Base-by-base conservation (phyloP, 64 coral and sea anemone genomes). In the Actinia equina region DNA sequence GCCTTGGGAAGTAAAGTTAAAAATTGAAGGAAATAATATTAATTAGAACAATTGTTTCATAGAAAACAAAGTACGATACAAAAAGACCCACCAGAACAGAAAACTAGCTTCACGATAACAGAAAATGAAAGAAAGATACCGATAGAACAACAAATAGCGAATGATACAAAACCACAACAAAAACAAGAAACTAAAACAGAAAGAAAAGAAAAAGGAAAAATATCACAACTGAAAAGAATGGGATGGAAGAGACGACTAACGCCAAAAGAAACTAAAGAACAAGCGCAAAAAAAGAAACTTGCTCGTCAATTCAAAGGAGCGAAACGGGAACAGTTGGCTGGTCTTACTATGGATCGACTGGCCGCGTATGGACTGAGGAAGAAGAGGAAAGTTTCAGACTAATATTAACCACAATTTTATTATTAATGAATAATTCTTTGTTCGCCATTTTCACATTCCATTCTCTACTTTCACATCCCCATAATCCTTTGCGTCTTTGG, bases 291-390 rank as follows among this genome's bases (percentile, higher is more conserved):
- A 25, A 82, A 59, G 37, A 44, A 69, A 76, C 30, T 92, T 22
- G 56, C 53, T 23, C 71, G 90, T 27, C 84, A 92, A 11, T 92
- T 92, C 27, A 92, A 65, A 87, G 90, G 90, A 8, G 90, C 85
- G 5, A 87, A 87, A 59, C 46, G 83, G 59, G 85, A 87, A 41
- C 46, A 79, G 18, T 61, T 92, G 17, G 85, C 85, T 83, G 84
- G 77, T 55, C 85, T 92, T 53, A 87, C 90, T 11, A 25, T 77
- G 22, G 77, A 77, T n/a, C 57, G 90, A 46, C 79, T 92, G 26
- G 77, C 90, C 2, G 86, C 90, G 0, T 92, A 92, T 60, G 90
- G 90, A 58, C 17, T 87, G 59, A 69, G n/a, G 6, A 92, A 71
- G 64, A 92, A 87, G 78, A 86, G 44, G 74, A 87, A 83, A 57